Conservation (phyloP, 2,113 vertebrate genomes). For the Hypanus sabinus region DNA sequence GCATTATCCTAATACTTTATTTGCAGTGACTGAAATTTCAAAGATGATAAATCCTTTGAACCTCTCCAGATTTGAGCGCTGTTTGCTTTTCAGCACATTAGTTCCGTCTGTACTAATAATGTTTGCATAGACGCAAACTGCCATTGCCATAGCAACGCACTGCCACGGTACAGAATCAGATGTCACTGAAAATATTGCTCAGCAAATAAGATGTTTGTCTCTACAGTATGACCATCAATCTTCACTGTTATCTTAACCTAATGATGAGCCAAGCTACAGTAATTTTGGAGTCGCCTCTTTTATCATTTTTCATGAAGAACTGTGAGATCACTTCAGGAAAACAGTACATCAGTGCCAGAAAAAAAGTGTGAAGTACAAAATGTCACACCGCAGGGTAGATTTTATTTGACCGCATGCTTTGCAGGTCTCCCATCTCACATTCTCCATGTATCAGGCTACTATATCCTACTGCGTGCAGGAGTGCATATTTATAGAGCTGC, state of each 20-base stretch:
- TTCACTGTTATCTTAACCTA: background rate
- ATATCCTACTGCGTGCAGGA: background rate
- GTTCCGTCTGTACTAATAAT: background rate
- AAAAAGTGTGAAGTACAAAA: background rate
- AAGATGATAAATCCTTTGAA: background rate
- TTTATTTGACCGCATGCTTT: background rate
- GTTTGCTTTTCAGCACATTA: background rate
- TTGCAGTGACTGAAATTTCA: background rate
- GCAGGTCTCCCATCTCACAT: background rate
- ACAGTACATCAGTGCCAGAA: background rate
- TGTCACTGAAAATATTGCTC: background rate
- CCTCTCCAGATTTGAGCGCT: background rate
- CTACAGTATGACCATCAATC: background rate
- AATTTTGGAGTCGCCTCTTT: too few relatives aligned
- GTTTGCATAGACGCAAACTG: background rate
- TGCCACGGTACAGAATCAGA: background rate
- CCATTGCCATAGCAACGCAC: background rate
- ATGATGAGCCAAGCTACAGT: background rate
- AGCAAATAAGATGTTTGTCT: background rate
- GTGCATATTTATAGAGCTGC: constrained; percentile 15
- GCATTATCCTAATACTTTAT: background rate
- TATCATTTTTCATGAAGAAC: background rate
- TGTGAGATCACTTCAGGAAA: background rate
- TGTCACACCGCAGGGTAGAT: background rate
- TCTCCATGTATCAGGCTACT: background rate